Percentiles rank a stretch among this genome's conserved stretches.
These are phyloP conservation scores for Agonopterix arenella DNA, from an alignment of 2,888 invertebrate species.

Conservation along the genomic window DNA sequence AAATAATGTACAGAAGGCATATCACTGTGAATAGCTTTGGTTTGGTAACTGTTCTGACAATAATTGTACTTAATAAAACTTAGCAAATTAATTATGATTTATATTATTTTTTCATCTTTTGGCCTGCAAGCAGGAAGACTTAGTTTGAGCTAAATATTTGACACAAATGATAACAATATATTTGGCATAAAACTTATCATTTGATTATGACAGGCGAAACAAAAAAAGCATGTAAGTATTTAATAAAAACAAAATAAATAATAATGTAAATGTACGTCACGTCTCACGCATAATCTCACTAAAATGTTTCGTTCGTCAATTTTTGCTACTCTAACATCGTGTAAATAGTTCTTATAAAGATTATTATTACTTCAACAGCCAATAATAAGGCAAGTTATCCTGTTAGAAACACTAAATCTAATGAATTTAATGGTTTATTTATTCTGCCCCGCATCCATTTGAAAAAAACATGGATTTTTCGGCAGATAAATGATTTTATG, in stretches of 20 bases:
- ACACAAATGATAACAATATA: constrained; percentile 3
- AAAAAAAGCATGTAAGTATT: neutral
- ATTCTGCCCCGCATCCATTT: too few relatives aligned
- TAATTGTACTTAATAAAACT: too few relatives aligned
- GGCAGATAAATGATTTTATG: too few relatives aligned
- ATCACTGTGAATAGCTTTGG: too few relatives aligned
- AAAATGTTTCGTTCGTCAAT: constrained; percentile 13
- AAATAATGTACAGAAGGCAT: too few relatives aligned
- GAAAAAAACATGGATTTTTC: too few relatives aligned
- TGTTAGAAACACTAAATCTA: constrained; percentile 21
- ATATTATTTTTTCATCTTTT: constrained; percentile 5
- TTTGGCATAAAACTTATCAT: constrained; percentile 11
- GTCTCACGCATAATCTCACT: constrained; percentile 17
- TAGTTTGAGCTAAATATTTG: constrained; percentile 22
- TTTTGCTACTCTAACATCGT: constrained; percentile 16
- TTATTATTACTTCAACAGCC: constrained; percentile 43
- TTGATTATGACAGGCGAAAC: neutral
- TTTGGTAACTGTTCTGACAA: too few relatives aligned
- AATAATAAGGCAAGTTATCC: constrained; percentile 67
- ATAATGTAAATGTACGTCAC: constrained; percentile 1
- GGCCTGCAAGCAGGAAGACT: constrained; percentile 29
- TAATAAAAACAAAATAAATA: neutral
- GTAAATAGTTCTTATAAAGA: constrained; percentile 27
- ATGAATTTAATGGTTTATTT: too few relatives aligned
- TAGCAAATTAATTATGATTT: constrained; percentile 1